Conservation (phyloP, 2,113 vertebrate species). For the Perognathus longimembris region DNA sequence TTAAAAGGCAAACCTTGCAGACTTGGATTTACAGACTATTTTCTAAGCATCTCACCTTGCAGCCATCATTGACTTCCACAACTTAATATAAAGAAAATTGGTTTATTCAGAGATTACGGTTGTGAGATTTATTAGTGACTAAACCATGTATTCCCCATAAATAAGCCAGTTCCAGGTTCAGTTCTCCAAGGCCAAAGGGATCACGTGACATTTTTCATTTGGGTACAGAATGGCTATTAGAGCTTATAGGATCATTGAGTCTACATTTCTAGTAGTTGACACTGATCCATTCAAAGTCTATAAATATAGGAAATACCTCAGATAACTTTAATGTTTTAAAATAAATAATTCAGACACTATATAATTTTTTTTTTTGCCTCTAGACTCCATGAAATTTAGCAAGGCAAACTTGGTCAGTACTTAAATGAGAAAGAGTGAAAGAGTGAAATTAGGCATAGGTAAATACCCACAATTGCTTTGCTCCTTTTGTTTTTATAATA, state of each 20-base stretch:
- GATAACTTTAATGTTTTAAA: conserved; percentile 62
- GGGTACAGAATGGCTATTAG: conserved; percentile 67
- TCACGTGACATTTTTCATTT: conserved; percentile 59
- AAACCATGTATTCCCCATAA: conserved; percentile 68
- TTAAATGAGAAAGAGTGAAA: conserved; percentile 50
- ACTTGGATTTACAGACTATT: conserved; percentile 73
- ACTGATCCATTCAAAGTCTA: conserved; percentile 52
- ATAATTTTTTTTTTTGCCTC: conserved; percentile 26
- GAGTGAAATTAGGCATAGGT: not conserved
- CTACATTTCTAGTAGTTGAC: conserved; percentile 67
- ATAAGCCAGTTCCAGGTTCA: conserved; percentile 74
- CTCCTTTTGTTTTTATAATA: not conserved
- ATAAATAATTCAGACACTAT: conserved; percentile 68
- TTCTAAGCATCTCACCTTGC: conserved; percentile 76
- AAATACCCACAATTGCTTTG: not conserved
- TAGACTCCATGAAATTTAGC: conserved; percentile 49
- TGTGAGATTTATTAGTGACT: conserved; percentile 80
- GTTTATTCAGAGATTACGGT: conserved; percentile 71
- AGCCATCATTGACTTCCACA: conserved; percentile 74
- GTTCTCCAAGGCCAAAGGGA: conserved; percentile 72
- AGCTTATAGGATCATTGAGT: conserved; percentile 67
- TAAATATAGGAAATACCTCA: conserved; percentile 57
- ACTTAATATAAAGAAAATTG: conserved; percentile 76
- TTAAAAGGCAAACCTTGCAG: conserved; percentile 74
- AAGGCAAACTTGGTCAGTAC: conserved; percentile 32